Evolutionary conservation across 2,113 vertebrate species (phyloP), one percentile per base, ranked within the genome.

Genomic region (Nesospiza acunhae): DNA sequence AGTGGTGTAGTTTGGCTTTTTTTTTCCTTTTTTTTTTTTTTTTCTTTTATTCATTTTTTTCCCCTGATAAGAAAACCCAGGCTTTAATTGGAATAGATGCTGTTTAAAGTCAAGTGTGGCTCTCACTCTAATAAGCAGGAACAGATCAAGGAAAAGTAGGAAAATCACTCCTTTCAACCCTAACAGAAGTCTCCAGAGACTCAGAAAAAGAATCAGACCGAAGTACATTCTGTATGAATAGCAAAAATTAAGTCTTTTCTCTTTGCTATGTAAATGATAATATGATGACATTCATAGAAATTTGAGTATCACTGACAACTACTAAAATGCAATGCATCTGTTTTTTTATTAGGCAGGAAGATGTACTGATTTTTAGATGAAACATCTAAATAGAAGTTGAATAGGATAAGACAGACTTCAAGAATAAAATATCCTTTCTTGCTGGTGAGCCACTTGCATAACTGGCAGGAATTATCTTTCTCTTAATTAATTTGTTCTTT

Each of bases 21-120:
- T 22, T 14, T 56, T 56, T 22, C 17, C 15, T 14, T 33, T 7
- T 14, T 14, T 15, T 6, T 46, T 10, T 0, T 7, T 18, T 22
- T 3, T 2, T 21, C 6, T 6, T 8, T 16, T 17, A 9, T 37
- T 6, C 19, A 20, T 9, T 26, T 15, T 10, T 33, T 20, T 5
- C 1, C 7, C 4, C 22, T 12, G 4, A 2, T 90, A 76, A 64
- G 22, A 30, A 85, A 17, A 39, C 3, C 1, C 16, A 63, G 14
- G 13, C 31, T 49, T 81, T 60, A 64, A 89, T 49, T 69, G 26
- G 30, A 90, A 86, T 6, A 66, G 26, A 27, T 70, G 11, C 0
- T 60, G 13, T 42, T 92, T 74, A 17, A 90, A 69, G 39, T 46
- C 18, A 23, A 67, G 21, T 39, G 39, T 1, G 4, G 18, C 30